Conservation (phyloP, 2,113 vertebrate genomes). For the Sakesphorus luctuosus region DNA sequence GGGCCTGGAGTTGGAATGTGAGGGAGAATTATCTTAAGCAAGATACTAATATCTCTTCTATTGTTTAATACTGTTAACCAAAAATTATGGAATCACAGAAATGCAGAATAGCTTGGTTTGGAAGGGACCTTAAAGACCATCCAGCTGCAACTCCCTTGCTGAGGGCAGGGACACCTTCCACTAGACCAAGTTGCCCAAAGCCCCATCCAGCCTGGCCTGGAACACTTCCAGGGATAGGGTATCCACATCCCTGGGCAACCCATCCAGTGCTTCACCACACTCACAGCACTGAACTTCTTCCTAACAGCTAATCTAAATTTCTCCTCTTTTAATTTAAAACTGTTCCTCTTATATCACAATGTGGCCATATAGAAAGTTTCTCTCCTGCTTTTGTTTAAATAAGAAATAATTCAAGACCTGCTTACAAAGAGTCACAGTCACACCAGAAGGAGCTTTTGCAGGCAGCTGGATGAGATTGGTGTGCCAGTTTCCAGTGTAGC, state of each 20-base stretch:
- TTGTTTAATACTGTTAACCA: background rate
- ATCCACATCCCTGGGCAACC: background rate
- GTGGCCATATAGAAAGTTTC: background rate
- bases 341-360: background rate
- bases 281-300: background rate
- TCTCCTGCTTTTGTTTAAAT: background rate
- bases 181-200: background rate
- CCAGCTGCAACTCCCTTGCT: background rate
- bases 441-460: background rate
- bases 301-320: background rate
- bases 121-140: background rate
- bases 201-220: too few species aligned
- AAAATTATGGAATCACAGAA: background rate
- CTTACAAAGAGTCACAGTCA: background rate
- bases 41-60: background rate
- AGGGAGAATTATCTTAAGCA: background rate
- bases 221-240: background rate
- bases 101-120: background rate
- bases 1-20: background rate
- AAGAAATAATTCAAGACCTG: background rate
- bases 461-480: accelerated
- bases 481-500: background rate
- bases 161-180: background rate
- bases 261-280: background rate
- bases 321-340: background rate